A percentile compares a stretch with the other conserved stretches of the same genome.
phyloP scores from a whole-genome alignment of 2,797 vertebrate genomes.

The Tolypeutes matacus region DNA sequence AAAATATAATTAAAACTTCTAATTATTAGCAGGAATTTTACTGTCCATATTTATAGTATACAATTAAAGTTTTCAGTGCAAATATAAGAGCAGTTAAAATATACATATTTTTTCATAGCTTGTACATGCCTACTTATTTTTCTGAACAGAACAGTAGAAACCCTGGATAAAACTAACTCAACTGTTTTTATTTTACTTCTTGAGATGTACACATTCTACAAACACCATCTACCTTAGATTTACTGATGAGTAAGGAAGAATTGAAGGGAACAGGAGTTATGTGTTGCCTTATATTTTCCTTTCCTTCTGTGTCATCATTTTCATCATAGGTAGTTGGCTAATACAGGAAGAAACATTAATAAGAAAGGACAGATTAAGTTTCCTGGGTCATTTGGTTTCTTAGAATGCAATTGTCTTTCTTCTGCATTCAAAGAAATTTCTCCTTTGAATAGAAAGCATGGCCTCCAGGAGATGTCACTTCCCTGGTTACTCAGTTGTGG shows the following conservation, averaged over 20 bases:
- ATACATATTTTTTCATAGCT: not conserved
- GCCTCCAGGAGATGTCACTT: fast-evolving
- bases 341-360: not conserved
- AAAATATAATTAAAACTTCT: not conserved
- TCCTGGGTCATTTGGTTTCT: not conserved
- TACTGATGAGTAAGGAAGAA: not conserved
- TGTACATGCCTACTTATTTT: not conserved
- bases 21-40: not conserved
- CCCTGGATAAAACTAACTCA: not conserved
- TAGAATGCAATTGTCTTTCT: not conserved
- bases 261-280: too few species aligned
- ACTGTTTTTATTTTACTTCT: not conserved
- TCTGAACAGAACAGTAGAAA: not conserved
- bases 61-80: not conserved
- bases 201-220: not conserved
- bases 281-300: not conserved
- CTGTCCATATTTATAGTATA: not conserved
- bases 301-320: not conserved
- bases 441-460: not conserved
- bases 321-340: not conserved
- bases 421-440: not conserved
- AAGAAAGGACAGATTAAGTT: not conserved
- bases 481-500: not conserved
- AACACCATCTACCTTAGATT: not conserved
- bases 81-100: not conserved